Base-by-base conservation (phyloP, 1,140 invertebrate genomes). In the Leptinotarsa undecemlineata region DNA sequence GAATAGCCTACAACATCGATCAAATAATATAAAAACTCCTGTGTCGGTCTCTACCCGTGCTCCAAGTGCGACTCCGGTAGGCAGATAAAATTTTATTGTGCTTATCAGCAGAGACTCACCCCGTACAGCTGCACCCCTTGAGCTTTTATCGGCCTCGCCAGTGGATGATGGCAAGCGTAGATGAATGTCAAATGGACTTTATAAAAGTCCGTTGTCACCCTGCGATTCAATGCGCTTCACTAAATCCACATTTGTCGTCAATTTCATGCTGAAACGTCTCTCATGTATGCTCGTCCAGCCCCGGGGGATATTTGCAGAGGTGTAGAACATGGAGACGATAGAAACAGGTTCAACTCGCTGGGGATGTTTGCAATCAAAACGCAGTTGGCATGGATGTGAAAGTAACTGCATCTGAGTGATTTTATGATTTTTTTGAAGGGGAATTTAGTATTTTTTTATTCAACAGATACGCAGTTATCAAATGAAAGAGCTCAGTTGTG, bases 151-250 rank as follows among this genome's bases (percentile, higher is more conserved):
- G 64, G 20, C 21, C 6, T 42, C 15, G 33, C 15, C 64, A 20
- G 64, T 26, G 64, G 51, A 21, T 67, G 64, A 67, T 42, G 33
- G 23, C 64, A 67, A 67, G 66, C 73, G 60, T 73, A 62, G 60
- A 73, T 68, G 73, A 68, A 68, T 62, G 69, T 75, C 70, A 75
- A 75, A 75, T 75, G 68, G 74, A 71, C 74, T 75, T 75, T 75
- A 71, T 71, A 75, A 71, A 75, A 75, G 68, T 71, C 68, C 23
- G 60, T 75, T 75, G 74, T 75, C 74, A 75, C 57, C 69, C 61
- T 64, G 60, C 47, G 74, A 75, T 75, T 75, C 62, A 71, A 26
- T 75, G 23, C 64, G 63, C 74, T 71, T 71, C 60, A 71, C n/a
- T 71, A 60, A 69, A 71, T 67, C 60, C 74, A 71, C 73, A 74